Base-by-base conservation (phyloP, 2,888 invertebrate genomes). In the Didymodactylos carnosus region DNA sequence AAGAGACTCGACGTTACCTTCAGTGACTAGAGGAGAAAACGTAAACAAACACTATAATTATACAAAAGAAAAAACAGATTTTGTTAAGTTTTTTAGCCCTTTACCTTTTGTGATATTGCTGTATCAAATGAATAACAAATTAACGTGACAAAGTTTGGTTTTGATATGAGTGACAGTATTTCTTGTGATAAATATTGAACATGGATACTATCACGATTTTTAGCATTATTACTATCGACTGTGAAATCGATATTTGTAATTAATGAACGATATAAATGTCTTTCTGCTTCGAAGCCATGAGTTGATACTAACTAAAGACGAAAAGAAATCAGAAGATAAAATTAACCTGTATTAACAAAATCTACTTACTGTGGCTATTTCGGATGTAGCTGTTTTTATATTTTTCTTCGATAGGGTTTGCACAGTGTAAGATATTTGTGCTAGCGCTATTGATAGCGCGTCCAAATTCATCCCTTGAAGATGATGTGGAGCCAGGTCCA, bases 341-440 rank as follows among this genome's bases (percentile, higher is more conserved):
- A 79, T 35, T 39, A 49, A 25, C 23, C 70, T 16, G n/a, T 29
- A 53, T 8, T 13, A 53, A 53, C 2, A 53, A 6, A 27, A 27
- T 27, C 14, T 53, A 35, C 35, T 62, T 62, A 94, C 94, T 88
- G 91, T 88, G 83, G 88, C 87, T 85, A 94, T 88, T 86, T 91
- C 92, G 85, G 89, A 89, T 85, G 89, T 88, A 84, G 89, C 90
- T 85, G 91, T 89, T 86, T 91, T 90, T 87, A 89, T 91, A 87
- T 93, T 94, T 87, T 91, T 92, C 88, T 93, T 94, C 85, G 88
- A 91, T 87, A 94, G 88, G 88, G 90, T 91, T 86, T 89, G 88
- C 88, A 94, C 91, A 87, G 93, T 90, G 89, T 90, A 90, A 90
- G 90, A 91, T 87, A 94, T 94, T 90, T 94, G 92, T 88, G 91